Evolutionary conservation across 2,888 invertebrate genomes (phyloP), one percentile per base, ranked within the genome.

Genomic region (Seira sanloemensis): DNA sequence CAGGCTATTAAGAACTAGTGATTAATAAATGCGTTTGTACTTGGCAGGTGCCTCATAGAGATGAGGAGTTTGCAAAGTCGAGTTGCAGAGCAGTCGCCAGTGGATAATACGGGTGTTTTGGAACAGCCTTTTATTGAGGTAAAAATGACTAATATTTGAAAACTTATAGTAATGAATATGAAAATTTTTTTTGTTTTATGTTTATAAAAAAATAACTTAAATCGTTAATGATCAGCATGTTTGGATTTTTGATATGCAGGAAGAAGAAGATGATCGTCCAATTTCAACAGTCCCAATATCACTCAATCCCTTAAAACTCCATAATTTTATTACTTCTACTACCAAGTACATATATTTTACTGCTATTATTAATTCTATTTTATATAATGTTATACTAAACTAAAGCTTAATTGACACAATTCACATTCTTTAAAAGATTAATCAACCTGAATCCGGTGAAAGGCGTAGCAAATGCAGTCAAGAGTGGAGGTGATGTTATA

Each of bases 1-100:
- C n/a, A n/a, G n/a, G n/a, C n/a, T n/a, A n/a, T n/a, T n/a, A n/a
- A n/a, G n/a, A n/a, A n/a, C n/a, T 12, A 69, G 21, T 7, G 58
- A 24, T 24, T 62, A 1, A 1, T n/a, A 50, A 24, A 23, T 46
- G 16, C 26, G 18, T 74, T 27, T 23, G 19, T 9, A 50, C 50
- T 23, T 77, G 37, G 19, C 21, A 88, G 88, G 68, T 88, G 88
- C 72, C 67, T 88, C 0, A 88, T 88, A 65, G 88, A 88, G 85
- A 87, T 87, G 62, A 71, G 84, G 62, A 86, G 85, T 66, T 78
- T 88, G 21, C 86, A 87, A 58, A 82, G 74, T 25, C 27, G 84
- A 24, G 78, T 86, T 9, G 68, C 84, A 1, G 88, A 87, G 12
- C 68, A 86, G 21, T 87, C 87, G 2, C 83, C 80, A 1, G 73